These are phyloP conservation scores for Cerastis rubricosa DNA, from an alignment of 2,888 invertebrate genomes.

Conservation along the genomic window DNA sequence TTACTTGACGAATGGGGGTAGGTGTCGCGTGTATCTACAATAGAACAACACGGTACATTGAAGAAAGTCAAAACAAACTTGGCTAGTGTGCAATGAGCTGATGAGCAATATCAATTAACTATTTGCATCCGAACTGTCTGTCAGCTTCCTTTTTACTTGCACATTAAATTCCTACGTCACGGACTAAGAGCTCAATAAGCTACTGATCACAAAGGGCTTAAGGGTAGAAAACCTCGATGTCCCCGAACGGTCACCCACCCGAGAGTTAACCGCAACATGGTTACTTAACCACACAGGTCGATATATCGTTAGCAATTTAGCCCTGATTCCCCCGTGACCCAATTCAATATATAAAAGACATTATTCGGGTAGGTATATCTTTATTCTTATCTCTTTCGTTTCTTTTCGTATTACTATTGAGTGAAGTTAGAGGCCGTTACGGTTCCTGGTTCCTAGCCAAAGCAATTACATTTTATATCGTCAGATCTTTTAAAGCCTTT, in stretches of 20 bases:
- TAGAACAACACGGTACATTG: neutral
- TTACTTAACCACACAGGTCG: slow-evolving; percentile 29
- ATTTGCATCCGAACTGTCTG: neutral
- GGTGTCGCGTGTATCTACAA: neutral
- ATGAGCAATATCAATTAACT: neutral
- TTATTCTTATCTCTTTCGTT: slow-evolving; percentile 56
- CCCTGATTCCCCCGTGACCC: slow-evolving; percentile 24
- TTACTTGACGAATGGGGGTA: neutral
- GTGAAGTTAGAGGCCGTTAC: slow-evolving; percentile 55
- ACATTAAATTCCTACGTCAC: slow-evolving; percentile 4
- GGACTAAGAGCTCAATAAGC: neutral
- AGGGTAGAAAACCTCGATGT: neutral
- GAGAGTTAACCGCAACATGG: slow-evolving; percentile 3
- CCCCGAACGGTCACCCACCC: slow-evolving; percentile 6
- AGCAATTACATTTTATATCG: slow-evolving; percentile 62
- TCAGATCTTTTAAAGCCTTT: slow-evolving; percentile 59
- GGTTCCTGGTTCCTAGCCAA: slow-evolving; percentile 57
- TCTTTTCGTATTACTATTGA: slow-evolving; percentile 61
- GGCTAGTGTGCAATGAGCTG: neutral
- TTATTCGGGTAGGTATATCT: slow-evolving; percentile 46
- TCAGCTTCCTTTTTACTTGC: neutral
- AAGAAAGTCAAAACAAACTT: slow-evolving; percentile 14
- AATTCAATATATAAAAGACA: slow-evolving; percentile 49
- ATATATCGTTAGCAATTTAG: slow-evolving; percentile 39
- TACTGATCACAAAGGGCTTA: neutral